Evolutionary conservation across 2,888 invertebrate species (phyloP), one percentile per base, ranked within the genome.

Genomic region (Pyrochroa serraticornis): DNA sequence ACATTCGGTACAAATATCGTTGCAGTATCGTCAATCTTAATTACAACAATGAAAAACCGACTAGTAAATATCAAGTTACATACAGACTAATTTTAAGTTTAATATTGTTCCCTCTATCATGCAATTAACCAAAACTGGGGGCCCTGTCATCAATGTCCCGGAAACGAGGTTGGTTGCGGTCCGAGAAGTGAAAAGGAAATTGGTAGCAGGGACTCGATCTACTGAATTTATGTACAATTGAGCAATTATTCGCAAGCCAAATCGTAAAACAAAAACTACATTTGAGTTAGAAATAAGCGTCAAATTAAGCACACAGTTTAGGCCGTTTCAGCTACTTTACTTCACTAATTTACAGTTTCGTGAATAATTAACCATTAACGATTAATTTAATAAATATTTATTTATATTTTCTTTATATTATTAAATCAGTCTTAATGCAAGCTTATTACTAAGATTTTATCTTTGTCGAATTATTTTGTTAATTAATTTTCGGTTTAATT

Each of bases 1-100:
- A 68, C 60, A 62, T 66, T 62, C 67, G 68, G 71, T 72, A 72
- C 71, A 72, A 72, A 72, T 72, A 69, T 72, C 72, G 72, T 72
- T 72, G 72, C 70, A 58, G 47, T 59, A 62, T 57, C 60, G 52
- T 59, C 46, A 67, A 61, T 63, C 65, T 64, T 62, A 52, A 60
- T 61, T 61, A 58, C 62, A 60, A 66, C 47, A 63, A 43, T 64
- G 46, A 59, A 62, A 62, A 53, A 63, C 48, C 32, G 53, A 49
- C 61, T 64, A 66, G 47, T 62, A 59, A 56, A 50, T 46, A 46
- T 42, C 33, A 50, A 44, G 50, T 38, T 56, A 56, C 55, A 55
- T 55, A 41, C 34, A 50, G 39, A 41, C 44, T 52, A 52, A 44
- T 52, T 31, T 32, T 47, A 57, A 42, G 39, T 38, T 50, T 65